Percentiles rank a stretch among this genome's conserved stretches.
Conservation (phyloP, 2,113 vertebrate species). For the Albula goreensis region DNA sequence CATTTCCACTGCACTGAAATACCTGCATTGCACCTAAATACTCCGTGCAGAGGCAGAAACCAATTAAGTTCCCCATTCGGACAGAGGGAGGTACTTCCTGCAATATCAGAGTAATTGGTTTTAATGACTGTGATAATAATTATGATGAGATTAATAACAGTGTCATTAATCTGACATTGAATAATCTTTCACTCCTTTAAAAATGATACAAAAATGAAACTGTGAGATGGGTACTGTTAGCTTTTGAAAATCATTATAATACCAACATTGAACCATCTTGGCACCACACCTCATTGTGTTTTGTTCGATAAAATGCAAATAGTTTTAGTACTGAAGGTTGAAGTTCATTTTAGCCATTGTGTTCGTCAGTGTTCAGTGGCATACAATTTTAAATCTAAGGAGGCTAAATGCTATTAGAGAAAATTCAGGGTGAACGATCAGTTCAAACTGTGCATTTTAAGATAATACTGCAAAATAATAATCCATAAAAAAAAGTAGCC, state of each 20-base stretch:
- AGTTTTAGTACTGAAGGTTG: neutral
- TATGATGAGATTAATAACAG: no score
- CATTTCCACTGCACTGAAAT: no score
- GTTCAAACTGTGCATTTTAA: neutral
- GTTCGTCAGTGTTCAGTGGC: neutral
- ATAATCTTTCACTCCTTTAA: no score
- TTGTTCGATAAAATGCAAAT: neutral
- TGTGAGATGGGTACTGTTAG: neutral
- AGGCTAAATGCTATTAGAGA: neutral
- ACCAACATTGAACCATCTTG: neutral
- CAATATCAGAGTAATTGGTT: no score
- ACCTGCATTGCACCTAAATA: no score
- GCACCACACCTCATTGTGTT: neutral
- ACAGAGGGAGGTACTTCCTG: no score
- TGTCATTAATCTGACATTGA: no score
- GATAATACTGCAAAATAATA: constrained; percentile 6
- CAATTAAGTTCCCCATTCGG: no score
- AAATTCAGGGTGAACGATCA: neutral
- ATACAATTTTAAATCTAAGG: neutral
- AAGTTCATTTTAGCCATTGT: neutral
- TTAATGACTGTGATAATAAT: no score
- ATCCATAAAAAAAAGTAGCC: neutral
- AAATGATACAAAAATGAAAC: no score
- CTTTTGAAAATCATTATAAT: neutral
- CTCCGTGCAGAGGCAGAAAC: no score